Evolutionary conservation across 2,797 vertebrate species (phyloP), one percentile per base, ranked within the genome.

Genomic region (Dromococcyx pavoninus): DNA sequence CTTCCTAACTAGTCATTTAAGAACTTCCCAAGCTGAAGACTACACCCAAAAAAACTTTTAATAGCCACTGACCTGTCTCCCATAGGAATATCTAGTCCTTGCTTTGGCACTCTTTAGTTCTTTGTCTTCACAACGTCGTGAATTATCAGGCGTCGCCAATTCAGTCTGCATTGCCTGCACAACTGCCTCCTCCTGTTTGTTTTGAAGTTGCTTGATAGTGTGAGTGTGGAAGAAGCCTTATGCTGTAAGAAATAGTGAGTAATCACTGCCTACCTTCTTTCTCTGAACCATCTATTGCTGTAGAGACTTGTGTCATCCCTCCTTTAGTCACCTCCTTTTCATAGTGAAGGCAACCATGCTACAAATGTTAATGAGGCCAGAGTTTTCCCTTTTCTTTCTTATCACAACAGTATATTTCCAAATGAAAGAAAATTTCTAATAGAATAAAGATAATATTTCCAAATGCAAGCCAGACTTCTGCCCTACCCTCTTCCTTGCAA

Each of bases 201-300:
- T 94, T 88, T 83, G 72, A 77, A 88, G 73, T 77, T 46, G 27
- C 51, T 39, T 80, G 69, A 43, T 39, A 48, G 57, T 2, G 0
- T 22, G 39, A 90, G 27, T n/a, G 32, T 57, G 81, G 51, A 57
- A 72, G 61, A 17, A 48, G 25, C 28, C 33, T 86, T 61, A 37
- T 30, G 24, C 57, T 76, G 24, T 83, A 95, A 91, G 56, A 61
- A 88, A 58, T 41, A 65, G 21, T 87, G 92, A 93, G 44, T 71
- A 84, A 93, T 84, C 53, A 56, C 73, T 83, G 88, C 76, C 83
- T 71, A 71, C 72, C 39, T 80, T 39, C 92, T 80, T 90, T 77
- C 65, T 86, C 57, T 66, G 72, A 83, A 72, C 41, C 14, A 64
- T 90, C 57, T 43, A 54, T 70, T 13, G 1, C 44, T 86, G 83